Base-by-base conservation (phyloP, 1,140 invertebrate genomes). In the Eupeodes corollae region DNA sequence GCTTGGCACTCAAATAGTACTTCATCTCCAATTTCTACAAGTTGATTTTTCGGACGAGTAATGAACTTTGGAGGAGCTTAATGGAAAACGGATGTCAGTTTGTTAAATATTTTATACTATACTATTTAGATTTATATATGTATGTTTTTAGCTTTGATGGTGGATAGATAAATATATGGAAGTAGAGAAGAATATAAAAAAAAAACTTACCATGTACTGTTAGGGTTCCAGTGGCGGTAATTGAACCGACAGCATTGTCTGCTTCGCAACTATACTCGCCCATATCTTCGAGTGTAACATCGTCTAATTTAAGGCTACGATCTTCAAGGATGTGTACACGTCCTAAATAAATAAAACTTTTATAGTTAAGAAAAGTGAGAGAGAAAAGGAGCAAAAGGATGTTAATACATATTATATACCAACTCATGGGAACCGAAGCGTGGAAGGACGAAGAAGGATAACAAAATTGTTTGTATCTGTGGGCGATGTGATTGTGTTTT, bases 221-320 rank as follows among this genome's bases (percentile, higher is more conserved):
- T 5, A 97, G 74, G 44, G 79, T 79, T 42, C 87, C 88, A 45
- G 81, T 83, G 39, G 85, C 86, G 32, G 80, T 80, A 15, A 91
- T 83, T 52, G 79, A 80, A 33, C 92, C 92, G 35, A 91, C 81
- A 33, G 80, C 75, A 72, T 97, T 97, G 57, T 82, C 82, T 21
- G 90, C 84, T 64, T 93, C 89, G 69, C 91, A 96, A 39, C 80
- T 88, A 67, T 95, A 95, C 56, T 91, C 86, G 48, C 91, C 92
- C 67, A 89, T 85, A 67, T 97, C 93, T 50, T 75, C 73, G 46
- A 81, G 67, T 42, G 75, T 77, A 26, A 90, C 79, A 56, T 80
- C 74, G 63, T 87, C 84, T 49, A 92, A 75, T 54, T 82, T 75
- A 33, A 91, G 73, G 56, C 82, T 85, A 45, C 84, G 78, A 69